Percentiles rank a stretch among this genome's conserved stretches.
Evolutionary conservation across 2,797 vertebrate genomes (phyloP).

Genomic region (Aselliscus stoliczkanus): DNA sequence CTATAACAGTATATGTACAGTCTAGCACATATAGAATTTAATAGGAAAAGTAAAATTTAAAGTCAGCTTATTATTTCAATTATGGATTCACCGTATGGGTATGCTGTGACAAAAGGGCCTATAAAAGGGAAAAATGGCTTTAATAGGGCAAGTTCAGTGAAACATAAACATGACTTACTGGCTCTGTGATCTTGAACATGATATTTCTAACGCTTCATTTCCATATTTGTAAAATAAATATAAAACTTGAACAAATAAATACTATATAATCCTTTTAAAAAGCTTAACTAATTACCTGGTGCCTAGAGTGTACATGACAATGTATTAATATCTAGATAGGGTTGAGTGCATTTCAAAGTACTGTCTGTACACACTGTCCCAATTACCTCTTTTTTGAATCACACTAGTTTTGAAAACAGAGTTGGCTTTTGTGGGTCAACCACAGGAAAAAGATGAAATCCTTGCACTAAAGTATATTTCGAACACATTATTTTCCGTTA

Average conservation of each 20-base stretch:
- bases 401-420: neutral
- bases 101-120: neutral
- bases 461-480: neutral
- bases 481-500: neutral
- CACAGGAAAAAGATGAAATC: neutral
- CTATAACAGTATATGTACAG: neutral
- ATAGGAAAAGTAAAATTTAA: neutral
- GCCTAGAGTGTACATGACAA: neutral
- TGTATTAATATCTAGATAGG: neutral
- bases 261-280: neutral
- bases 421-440: neutral
- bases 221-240: neutral
- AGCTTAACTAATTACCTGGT: neutral
- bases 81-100: neutral
- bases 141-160: neutral
- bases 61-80: slow-evolving; percentile 14
- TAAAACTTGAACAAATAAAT: neutral
- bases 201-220: slow-evolving; percentile 8
- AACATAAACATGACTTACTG: neutral
- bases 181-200: neutral
- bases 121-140: neutral
- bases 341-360: neutral
- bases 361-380: neutral
- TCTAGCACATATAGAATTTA: neutral
- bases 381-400: neutral